Percentiles rank a stretch among this genome's conserved stretches.
phyloP scores from a whole-genome alignment of 2,113 vertebrate species.

The Zeus faber region DNA sequence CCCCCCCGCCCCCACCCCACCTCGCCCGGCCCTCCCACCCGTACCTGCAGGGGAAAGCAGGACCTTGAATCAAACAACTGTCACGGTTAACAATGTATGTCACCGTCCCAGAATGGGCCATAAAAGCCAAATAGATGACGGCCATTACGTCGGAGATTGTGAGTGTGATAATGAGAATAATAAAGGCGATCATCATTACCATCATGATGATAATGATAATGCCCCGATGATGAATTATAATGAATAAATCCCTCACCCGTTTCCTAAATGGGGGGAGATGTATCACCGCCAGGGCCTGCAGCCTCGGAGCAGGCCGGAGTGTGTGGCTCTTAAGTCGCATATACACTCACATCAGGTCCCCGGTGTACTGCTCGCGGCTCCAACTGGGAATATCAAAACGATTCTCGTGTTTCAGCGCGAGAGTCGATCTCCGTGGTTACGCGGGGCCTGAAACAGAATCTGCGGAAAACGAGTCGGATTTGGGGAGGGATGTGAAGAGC shows the following conservation, averaged over 20 bases:
- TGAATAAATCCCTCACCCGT: conserved; percentile 69
- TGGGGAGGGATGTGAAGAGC: too few relatives aligned
- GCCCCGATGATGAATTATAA: conserved; percentile 67
- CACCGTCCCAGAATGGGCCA: conserved; percentile 64
- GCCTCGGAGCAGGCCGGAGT: conserved; percentile 22
- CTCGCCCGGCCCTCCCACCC: conserved; percentile 5
- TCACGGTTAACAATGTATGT: conserved; percentile 67
- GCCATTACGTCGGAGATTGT: conserved; percentile 68
- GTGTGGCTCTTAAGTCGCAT: too few relatives aligned
- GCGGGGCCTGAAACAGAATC: too few relatives aligned
- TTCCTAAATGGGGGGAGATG: conserved; percentile 67
- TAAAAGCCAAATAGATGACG: conserved; percentile 71
- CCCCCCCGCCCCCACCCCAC: too few relatives aligned
- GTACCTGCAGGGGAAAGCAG: conserved; percentile 43
- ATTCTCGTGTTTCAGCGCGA: too few relatives aligned
- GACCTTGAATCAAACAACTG: conserved; percentile 75
- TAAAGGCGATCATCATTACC: conserved; percentile 75
- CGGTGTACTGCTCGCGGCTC: too few relatives aligned
- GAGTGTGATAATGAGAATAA: conserved; percentile 80
- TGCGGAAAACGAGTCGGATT: too few relatives aligned
- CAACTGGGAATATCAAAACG: too few relatives aligned
- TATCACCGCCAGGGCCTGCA: conserved; percentile 50
- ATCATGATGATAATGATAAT: conserved; percentile 71
- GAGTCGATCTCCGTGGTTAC: too few relatives aligned
- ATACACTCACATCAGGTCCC: too few relatives aligned